Base-by-base conservation (phyloP, 2,888 invertebrate genomes). In the Dimorphilus gyrociliatus region DNA sequence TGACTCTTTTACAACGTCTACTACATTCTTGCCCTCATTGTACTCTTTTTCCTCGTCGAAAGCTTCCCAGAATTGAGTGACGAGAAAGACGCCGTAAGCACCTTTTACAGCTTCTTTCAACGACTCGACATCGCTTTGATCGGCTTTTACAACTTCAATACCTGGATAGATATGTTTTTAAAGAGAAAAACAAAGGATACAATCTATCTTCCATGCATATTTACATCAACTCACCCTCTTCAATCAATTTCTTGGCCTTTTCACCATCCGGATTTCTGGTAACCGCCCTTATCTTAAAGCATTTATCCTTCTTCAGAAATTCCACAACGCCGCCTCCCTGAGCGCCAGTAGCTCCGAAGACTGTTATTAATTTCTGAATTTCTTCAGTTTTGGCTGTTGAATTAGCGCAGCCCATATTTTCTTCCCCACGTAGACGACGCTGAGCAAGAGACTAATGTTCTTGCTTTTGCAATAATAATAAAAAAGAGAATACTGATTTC, bases 341-440 rank as follows among this genome's bases (percentile, higher is more conserved):
- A 12, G 41, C 30, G 1, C 55, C 55, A 1, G 53, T 53, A 16
- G 55, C 51, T 2, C 54, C 55, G 30, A 55, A 54, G 5, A 55
- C 51, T 3, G 47, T 47, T 6, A 53, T 43, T 2, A 44, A 42
- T 29, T 33, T 30, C n/a, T n/a, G n/a, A n/a, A n/a, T n/a, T n/a
- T n/a, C n/a, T n/a, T n/a, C n/a, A n/a, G n/a, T n/a, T n/a, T n/a
- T n/a, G n/a, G n/a, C n/a, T n/a, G n/a, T n/a, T n/a, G n/a, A n/a
- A n/a, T n/a, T n/a, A n/a, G n/a, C n/a, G n/a, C n/a, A n/a, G n/a
- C n/a, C n/a, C n/a, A n/a, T n/a, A n/a, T n/a, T n/a, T n/a, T n/a
- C n/a, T n/a, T n/a, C n/a, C n/a, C n/a, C n/a, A n/a, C n/a, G n/a
- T n/a, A n/a, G n/a, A n/a, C n/a, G n/a, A n/a, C n/a, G n/a, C n/a